Percentiles rank a stretch among this genome's conserved stretches.
Evolutionary conservation across 2,113 vertebrate species (phyloP).

Genomic region (Tauraco erythrolophus): DNA sequence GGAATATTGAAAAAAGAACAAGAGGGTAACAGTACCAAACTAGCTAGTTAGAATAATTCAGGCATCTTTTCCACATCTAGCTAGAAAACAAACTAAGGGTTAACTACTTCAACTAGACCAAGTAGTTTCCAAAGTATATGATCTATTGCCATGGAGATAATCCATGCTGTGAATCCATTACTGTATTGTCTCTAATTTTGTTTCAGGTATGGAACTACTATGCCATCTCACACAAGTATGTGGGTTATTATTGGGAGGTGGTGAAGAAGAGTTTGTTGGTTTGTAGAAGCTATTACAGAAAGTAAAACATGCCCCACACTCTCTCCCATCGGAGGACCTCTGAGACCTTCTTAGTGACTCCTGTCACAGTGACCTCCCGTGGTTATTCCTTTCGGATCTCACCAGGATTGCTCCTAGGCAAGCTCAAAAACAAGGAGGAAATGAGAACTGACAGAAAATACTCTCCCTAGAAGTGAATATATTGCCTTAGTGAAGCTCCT

Average conservation of each 20-base stretch:
- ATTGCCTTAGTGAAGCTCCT: neutral
- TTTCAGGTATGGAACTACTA: neutral
- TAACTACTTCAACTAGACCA: neutral
- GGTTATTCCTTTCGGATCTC: neutral
- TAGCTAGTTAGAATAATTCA: neutral
- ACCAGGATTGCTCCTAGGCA: neutral
- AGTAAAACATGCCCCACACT: neutral
- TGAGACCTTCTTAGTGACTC: neutral
- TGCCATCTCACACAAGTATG: neutral
- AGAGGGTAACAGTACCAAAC: neutral
- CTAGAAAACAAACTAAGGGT: neutral
- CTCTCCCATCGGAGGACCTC: neutral
- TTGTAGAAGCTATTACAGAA: neutral
- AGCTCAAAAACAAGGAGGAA: slow-evolving; percentile 37
- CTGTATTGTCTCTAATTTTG: neutral
- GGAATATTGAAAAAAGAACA: neutral
- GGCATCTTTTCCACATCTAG: neutral
- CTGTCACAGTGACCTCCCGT: neutral
- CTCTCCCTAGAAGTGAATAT: slow-evolving; percentile 21
- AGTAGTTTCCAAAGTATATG: neutral
- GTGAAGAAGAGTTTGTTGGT: neutral
- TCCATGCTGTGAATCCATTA: neutral
- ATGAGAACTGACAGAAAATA: slow-evolving; percentile 54
- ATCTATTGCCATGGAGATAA: neutral
- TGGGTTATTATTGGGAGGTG: neutral